Conservation (phyloP, 2,797 vertebrate species). For the Limnodromus scolopaceus region DNA sequence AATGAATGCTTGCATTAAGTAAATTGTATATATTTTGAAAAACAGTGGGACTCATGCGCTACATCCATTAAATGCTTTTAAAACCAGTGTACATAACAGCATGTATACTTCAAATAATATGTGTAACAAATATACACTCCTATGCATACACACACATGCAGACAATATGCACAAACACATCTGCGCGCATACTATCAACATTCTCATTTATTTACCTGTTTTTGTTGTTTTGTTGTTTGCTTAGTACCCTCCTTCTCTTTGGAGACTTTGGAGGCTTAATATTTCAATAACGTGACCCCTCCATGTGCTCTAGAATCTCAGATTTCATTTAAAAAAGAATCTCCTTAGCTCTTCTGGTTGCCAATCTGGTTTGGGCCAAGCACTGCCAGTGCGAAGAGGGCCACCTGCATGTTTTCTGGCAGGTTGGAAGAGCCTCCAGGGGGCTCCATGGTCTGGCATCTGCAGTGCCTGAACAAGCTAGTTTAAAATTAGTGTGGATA, state of each 20-base stretch:
- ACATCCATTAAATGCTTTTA: not conserved
- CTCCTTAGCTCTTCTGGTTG: not conserved
- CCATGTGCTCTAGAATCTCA: not conserved
- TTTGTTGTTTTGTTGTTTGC: not conserved
- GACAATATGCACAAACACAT: not conserved
- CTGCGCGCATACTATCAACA: not conserved
- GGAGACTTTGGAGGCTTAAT: not conserved
- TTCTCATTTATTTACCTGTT: not conserved
- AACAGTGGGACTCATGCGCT: not conserved
- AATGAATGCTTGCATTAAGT: not conserved
- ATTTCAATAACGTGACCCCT: not conserved
- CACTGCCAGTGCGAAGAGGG: not conserved
- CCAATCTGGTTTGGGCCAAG: fast-evolving
- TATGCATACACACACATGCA: not conserved
- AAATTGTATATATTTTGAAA: not conserved
- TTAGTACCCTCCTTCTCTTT: not conserved
- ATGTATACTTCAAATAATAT: not conserved
- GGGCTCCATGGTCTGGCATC: not conserved
- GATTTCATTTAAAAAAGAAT: not conserved
- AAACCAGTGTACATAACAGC: not conserved
- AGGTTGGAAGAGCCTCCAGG: not conserved
- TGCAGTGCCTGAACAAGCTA: not conserved
- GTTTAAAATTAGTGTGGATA: not conserved
- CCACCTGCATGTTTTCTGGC: not conserved
- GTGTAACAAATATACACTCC: not conserved